Conservation (phyloP, 2,113 vertebrate genomes). For the Aspidoscelis tigris region DNA sequence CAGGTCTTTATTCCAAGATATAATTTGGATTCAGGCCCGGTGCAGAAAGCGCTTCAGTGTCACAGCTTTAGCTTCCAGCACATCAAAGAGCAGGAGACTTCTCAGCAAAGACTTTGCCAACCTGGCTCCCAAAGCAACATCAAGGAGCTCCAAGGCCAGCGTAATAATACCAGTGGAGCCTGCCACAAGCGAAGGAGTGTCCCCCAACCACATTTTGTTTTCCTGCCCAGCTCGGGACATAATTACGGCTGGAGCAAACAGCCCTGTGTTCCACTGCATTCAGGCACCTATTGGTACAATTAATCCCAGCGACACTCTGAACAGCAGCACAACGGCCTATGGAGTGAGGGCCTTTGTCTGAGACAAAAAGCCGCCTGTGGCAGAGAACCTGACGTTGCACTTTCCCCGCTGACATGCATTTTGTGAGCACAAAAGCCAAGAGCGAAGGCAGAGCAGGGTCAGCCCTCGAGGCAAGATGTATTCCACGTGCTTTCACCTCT, state of each 20-base stretch:
- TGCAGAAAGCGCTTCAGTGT: too few relatives aligned
- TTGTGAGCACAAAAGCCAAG: slow-evolving; percentile 65
- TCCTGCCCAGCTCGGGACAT: slow-evolving; percentile 45
- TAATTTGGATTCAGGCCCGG: too few relatives aligned
- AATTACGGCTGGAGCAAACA: slow-evolving; percentile 47
- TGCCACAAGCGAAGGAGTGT: slow-evolving; percentile 42
- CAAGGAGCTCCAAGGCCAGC: neutral
- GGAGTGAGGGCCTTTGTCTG: slow-evolving; percentile 73
- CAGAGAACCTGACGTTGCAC: slow-evolving; percentile 74
- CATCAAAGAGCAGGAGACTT: too few relatives aligned
- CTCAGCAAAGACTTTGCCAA: too few relatives aligned
- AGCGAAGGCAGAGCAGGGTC: slow-evolving; percentile 6
- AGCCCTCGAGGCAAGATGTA: slow-evolving; percentile 17
- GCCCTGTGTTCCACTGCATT: slow-evolving; percentile 52
- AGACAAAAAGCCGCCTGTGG: slow-evolving; percentile 75
- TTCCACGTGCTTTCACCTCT: neutral
- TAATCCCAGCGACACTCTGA: slow-evolving; percentile 71
- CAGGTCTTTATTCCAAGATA: too few relatives aligned
- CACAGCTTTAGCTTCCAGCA: too few relatives aligned
- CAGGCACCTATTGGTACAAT: slow-evolving; percentile 75
- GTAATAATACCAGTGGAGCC: slow-evolving; percentile 41
- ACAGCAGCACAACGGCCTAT: slow-evolving; percentile 74
- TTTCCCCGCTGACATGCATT: slow-evolving; percentile 75
- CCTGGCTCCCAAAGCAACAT: too few relatives aligned
- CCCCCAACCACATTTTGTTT: slow-evolving; percentile 44